phyloP scores from a whole-genome alignment of 37 sponge, comb jelly and placozoan genomes.

The Spongilla lacustris region DNA sequence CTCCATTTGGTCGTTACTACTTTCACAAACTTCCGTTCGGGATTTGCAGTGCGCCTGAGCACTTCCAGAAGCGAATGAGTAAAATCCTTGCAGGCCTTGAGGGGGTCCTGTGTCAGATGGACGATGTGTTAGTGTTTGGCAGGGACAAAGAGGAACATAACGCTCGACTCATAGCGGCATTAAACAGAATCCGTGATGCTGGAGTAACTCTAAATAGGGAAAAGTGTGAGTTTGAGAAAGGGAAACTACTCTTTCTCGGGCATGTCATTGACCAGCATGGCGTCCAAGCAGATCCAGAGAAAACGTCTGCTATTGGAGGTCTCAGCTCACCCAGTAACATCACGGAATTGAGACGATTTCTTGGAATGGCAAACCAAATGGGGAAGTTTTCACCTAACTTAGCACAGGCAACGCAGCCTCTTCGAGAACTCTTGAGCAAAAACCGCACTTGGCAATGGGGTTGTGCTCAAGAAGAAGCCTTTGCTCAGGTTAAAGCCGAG shows the following conservation, averaged over 20 bases:
- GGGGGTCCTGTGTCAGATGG: conserved; percentile 36
- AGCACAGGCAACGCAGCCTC: conserved; percentile 47
- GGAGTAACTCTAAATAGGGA: conserved; percentile 27
- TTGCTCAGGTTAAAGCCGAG: conserved; percentile 39
- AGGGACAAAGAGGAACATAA: conserved; percentile 18
- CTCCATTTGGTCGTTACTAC: neutral
- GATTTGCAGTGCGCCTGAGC: conserved; percentile 34
- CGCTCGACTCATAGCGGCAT: conserved; percentile 13
- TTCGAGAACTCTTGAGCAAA: conserved; percentile 38
- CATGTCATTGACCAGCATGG: conserved; percentile 37
- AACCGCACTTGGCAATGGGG: conserved; percentile 52
- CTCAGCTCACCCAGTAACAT: conserved; percentile 22
- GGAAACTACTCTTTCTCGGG: conserved; percentile 6
- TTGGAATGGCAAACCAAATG: conserved; percentile 68
- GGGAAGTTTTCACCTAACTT: conserved; percentile 51
- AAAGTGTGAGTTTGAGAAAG: conserved; percentile 25
- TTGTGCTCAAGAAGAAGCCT: conserved; percentile 33
- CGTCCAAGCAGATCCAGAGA: conserved; percentile 47
- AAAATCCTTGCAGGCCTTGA: conserved; percentile 25
- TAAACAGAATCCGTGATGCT: conserved; percentile 5
- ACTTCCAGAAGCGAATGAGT: conserved; percentile 42
- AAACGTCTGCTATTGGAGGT: conserved; percentile 21
- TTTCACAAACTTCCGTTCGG: conserved; percentile 7
- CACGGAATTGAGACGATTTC: conserved; percentile 36
- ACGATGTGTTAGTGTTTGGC: conserved; percentile 35